phyloP scores from a whole-genome alignment of 35 echinoderm and acorn worm genomes.

The Stichopus chloronotus region DNA sequence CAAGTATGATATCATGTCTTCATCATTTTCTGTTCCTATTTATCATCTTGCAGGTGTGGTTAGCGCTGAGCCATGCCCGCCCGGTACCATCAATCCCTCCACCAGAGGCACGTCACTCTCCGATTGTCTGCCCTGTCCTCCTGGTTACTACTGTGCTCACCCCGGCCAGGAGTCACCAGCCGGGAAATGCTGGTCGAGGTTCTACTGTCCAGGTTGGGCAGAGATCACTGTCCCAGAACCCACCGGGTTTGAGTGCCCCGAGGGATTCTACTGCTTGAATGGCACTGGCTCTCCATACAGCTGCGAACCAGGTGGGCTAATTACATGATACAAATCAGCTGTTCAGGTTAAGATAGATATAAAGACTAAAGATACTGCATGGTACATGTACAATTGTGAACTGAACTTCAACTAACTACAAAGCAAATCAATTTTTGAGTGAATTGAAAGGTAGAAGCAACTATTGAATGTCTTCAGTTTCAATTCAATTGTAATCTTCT shows the following conservation, averaged over 20 bases:
- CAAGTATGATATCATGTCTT: neutral
- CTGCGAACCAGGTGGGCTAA: slow-evolving; percentile 82
- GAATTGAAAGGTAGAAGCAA: too few relatives aligned
- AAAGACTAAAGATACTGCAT: neutral
- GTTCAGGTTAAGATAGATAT: too few relatives aligned
- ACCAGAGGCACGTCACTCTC: slow-evolving; percentile 51
- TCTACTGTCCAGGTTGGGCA: slow-evolving; percentile 86
- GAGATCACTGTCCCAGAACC: slow-evolving; percentile 72
- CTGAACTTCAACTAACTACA: neutral
- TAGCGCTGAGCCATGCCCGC: slow-evolving; percentile 75
- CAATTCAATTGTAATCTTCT: too few relatives aligned
- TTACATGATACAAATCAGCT: neutral
- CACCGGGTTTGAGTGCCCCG: slow-evolving; percentile 76
- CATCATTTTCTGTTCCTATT: neutral
- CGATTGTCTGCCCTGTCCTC: slow-evolving; percentile 74
- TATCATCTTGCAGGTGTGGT: slow-evolving; percentile 58
- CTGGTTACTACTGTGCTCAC: slow-evolving; percentile 77
- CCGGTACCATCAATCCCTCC: slow-evolving; percentile 82
- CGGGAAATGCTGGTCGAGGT: slow-evolving; percentile 65
- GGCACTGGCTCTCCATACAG: slow-evolving; percentile 70
- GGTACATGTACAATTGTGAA: too few relatives aligned
- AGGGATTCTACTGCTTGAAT: slow-evolving; percentile 81
- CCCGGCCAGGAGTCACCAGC: slow-evolving; percentile 66
- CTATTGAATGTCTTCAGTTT: too few relatives aligned
- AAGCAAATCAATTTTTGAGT: neutral